phyloP scores from a whole-genome alignment of 2,888 invertebrate species.

The Plagodis pulveraria region DNA sequence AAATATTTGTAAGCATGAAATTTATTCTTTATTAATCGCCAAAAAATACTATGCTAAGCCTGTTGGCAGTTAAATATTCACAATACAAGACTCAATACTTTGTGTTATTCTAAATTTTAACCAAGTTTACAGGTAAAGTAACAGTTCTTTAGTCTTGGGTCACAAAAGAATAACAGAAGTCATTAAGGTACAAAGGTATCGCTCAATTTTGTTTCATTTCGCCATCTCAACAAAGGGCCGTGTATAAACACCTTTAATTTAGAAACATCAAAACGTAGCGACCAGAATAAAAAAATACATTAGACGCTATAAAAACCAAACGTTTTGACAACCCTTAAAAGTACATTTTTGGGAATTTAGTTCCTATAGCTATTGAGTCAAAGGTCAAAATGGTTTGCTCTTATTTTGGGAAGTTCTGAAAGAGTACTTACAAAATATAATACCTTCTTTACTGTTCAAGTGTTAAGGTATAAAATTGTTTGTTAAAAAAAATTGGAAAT shows the following conservation, averaged over 20 bases:
- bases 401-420: background rate
- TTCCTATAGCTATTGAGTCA: background rate
- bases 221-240: conserved; percentile 19
- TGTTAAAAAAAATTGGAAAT: conserved; percentile 32
- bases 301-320: conserved; percentile 48
- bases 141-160: background rate
- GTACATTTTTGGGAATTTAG: background rate
- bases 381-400: conserved; percentile 10
- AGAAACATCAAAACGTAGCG: conserved; percentile 47
- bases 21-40: no score
- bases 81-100: no score
- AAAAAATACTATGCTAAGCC: no score
- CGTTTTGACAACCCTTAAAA: conserved; percentile 29
- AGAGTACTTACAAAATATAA: background rate
- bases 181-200: conserved; percentile 10
- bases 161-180: conserved; percentile 10
- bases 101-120: no score
- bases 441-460: conserved; percentile 14
- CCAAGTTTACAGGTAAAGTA: background rate
- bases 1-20: no score
- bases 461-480: conserved; percentile 35
- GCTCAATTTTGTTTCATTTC: conserved; percentile 16
- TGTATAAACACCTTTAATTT: conserved; percentile 28
- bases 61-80: no score
- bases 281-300: conserved; percentile 52